These are phyloP conservation scores for Enteromius argenteus DNA, from an alignment of 2,797 vertebrate species.

Conservation along the genomic window DNA sequence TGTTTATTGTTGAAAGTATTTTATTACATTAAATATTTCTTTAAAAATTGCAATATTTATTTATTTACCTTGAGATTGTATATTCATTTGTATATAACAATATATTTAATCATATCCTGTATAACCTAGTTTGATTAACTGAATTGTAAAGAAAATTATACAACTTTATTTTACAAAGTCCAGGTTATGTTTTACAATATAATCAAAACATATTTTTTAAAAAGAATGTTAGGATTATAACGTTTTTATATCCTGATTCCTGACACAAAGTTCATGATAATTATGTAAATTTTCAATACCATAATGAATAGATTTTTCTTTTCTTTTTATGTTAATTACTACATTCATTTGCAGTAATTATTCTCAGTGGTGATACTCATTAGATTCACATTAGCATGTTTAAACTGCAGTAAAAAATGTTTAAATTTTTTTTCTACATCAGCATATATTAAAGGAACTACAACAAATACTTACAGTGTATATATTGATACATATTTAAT, in stretches of 20 bases:
- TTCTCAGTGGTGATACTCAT: not conserved
- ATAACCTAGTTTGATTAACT: not conserved
- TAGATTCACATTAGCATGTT: conserved; percentile 2
- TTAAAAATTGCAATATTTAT: not conserved
- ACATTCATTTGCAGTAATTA: conserved; percentile 6
- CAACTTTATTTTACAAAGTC: not conserved
- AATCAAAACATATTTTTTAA: not conserved
- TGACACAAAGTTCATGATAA: not conserved
- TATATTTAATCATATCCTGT: not conserved
- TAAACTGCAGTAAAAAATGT: not conserved
- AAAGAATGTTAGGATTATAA: not conserved
- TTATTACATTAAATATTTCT: not conserved
- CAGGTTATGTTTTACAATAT: not conserved
- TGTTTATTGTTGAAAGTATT: too few relatives aligned
- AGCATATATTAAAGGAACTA: not conserved
- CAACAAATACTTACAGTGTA: not conserved
- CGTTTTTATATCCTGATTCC: too few relatives aligned
- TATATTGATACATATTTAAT: too few relatives aligned
- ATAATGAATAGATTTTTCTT: not conserved
- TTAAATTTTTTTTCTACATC: not conserved
- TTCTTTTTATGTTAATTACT: not conserved
- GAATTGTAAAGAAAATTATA: not conserved
- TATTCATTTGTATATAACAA: not conserved
- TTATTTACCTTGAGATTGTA: not conserved
- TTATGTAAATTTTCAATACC: too few relatives aligned